Percentiles rank a stretch among this genome's conserved stretches.
Conservation (phyloP, 2,888 invertebrate genomes). For the Drosophila affinis region DNA sequence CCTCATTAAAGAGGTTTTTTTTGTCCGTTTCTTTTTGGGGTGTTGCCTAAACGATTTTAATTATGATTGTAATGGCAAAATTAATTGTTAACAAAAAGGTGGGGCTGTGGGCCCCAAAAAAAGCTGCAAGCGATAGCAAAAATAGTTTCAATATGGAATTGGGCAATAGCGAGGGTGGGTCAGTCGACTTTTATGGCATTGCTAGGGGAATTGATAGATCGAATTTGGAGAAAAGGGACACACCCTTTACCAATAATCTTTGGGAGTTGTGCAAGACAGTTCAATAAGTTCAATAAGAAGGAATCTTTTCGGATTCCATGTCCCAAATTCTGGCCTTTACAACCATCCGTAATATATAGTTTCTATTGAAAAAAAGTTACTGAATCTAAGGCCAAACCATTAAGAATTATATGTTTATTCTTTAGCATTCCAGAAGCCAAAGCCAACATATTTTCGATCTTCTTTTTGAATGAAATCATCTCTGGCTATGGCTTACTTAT, state of each 20-base stretch:
- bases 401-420: too few relatives aligned
- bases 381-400: too few relatives aligned
- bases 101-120: constrained; percentile 25
- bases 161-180: constrained; percentile 5
- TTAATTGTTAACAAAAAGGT: constrained; percentile 41
- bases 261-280: too few relatives aligned
- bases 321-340: too few relatives aligned
- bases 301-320: too few relatives aligned
- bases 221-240: background rate
- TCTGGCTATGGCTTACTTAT: background rate
- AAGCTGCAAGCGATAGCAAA: constrained; percentile 14
- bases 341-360: too few relatives aligned
- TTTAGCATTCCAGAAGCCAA: background rate
- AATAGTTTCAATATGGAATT: constrained; percentile 16
- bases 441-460: too few relatives aligned
- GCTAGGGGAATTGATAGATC: background rate
- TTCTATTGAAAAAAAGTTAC: too few relatives aligned
- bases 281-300: too few relatives aligned
- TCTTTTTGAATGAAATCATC: background rate
- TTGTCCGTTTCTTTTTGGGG: constrained; percentile 30
- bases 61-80: constrained; percentile 39
- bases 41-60: constrained; percentile 22
- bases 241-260: too few relatives aligned
- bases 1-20: background rate
- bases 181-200: background rate